Evolutionary conservation across 1,140 invertebrate species (phyloP).

Genomic region (Drosophila micromelanica): DNA sequence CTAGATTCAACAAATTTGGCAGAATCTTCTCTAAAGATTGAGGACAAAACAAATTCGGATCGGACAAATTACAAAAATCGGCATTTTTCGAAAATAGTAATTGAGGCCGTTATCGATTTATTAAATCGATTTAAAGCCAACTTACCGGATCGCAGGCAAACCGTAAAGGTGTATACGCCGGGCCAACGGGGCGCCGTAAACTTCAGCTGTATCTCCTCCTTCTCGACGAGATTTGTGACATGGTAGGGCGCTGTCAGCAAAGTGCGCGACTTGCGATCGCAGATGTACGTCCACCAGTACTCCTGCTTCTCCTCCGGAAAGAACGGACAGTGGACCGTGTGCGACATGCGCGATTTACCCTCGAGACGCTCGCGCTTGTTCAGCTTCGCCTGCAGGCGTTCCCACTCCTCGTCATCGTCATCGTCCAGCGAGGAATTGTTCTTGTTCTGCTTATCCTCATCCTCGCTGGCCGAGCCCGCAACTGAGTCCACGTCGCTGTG

Average conservation of each 20-base stretch:
- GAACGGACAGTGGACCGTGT: constrained; percentile 97
- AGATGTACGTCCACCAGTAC: constrained; percentile 99
- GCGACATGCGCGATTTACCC: constrained; percentile 96
- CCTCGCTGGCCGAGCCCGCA: constrained; percentile 81
- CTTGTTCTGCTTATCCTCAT: constrained; percentile 85
- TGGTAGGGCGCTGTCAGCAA: constrained; percentile 96
- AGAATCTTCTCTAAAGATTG: no score
- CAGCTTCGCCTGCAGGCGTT: constrained; percentile 90
- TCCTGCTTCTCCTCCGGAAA: constrained; percentile 99
- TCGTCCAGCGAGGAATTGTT: constrained; percentile 88
- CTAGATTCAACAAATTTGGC: no score
- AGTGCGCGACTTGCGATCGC: constrained; percentile 95
- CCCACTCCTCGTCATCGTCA: constrained; percentile 91
- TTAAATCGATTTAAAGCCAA: background rate
- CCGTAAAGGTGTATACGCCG: constrained; percentile 96
- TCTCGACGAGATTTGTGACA: constrained; percentile 92
- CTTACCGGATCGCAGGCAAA: constrained; percentile 92
- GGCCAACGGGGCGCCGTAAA: constrained; percentile 98
- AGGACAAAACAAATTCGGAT: no score
- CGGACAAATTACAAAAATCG: no score
- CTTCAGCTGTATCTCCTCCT: constrained; percentile 95
- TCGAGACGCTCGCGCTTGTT: constrained; percentile 95
- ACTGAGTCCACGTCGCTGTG: constrained; percentile 85
- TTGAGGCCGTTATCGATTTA: no score
- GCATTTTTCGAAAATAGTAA: no score